Evolutionary conservation across 2,797 vertebrate genomes (phyloP).

Genomic region (Eulemur mongoz): DNA sequence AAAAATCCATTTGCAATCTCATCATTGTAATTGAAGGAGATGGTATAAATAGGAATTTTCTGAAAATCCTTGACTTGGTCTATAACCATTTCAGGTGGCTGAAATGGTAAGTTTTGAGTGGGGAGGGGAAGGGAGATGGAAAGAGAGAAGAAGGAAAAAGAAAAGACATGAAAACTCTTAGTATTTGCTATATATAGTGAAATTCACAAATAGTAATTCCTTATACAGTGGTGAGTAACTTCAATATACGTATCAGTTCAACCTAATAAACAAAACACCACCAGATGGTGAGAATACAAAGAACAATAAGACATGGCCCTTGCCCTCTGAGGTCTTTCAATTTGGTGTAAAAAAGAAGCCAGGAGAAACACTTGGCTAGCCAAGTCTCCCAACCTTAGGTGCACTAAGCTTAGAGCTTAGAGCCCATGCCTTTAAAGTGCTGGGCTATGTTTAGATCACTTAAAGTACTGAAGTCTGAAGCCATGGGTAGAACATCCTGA

Average conservation of each 20-base stretch:
- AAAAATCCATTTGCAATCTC: constrained; percentile 87
- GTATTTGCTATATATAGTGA: not conserved
- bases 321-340: not conserved
- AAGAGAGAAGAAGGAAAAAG: not conserved
- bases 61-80: constrained; percentile 72
- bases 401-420: not conserved
- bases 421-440: not conserved
- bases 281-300: not conserved
- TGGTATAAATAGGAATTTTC: constrained; percentile 86
- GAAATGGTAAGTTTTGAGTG: constrained; percentile 35
- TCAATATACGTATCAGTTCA: constrained; percentile 2
- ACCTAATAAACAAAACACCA: not conserved
- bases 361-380: not conserved
- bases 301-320: not conserved
- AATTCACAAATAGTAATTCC: not conserved
- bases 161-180: not conserved
- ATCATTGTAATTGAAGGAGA: constrained; percentile 89
- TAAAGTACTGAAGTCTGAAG: not conserved
- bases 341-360: not conserved
- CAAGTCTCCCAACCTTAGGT: not conserved
- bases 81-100: constrained; percentile 84
- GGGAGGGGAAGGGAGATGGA: not conserved
- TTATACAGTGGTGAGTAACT: not conserved
- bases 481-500: not conserved
- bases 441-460: not conserved